Evolutionary conservation across 2,888 invertebrate species (phyloP), one percentile per base, ranked within the genome.

Genomic region (Metellina segmentata): DNA sequence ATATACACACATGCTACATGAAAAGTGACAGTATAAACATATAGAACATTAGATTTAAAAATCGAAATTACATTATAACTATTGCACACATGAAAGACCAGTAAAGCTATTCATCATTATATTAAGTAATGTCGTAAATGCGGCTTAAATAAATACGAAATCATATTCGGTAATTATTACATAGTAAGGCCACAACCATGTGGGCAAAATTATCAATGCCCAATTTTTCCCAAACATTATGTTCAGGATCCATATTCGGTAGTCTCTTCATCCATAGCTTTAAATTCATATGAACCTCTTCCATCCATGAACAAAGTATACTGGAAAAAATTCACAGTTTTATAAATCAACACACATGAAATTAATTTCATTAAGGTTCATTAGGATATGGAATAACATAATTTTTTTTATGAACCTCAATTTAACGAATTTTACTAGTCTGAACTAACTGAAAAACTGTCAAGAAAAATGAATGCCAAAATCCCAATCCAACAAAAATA

Each of bases 241-340:
- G 61, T 77, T 97, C 97, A 99, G 94, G 99, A 99, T 70, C 99
- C 99, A 95, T 98, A 99, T 95, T 98, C 98, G 94, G 97, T 97
- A 1, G 98, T 98, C 93, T 97, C 97, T 93, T 96, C 96, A 94
- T 98, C 97, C 94, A 99, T 99, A 85, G 96, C 96, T 89, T 96
- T 97, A 95, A 98, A 99, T 93, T 97, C 97, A 95, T 97, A 99
- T 5, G 96, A 96, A 82, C 99, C 99, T 94, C 98, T 96, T 0
- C 99, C 99, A 96, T 99, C 99, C 97, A 99, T 98, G 95, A 98
- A 97, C 89, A 99, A 96, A 94, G 97, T 98, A 95, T 97, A 98
- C 96, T 97, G 95, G 70, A 95, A 90, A 20, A 6, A 69, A 79
- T 16, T 71, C 70, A 81, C 0, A 69, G 11, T 16, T 49, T 71